Conservation (phyloP, 92 coral and sea anemone genomes). For the Paramuricea clavata region DNA sequence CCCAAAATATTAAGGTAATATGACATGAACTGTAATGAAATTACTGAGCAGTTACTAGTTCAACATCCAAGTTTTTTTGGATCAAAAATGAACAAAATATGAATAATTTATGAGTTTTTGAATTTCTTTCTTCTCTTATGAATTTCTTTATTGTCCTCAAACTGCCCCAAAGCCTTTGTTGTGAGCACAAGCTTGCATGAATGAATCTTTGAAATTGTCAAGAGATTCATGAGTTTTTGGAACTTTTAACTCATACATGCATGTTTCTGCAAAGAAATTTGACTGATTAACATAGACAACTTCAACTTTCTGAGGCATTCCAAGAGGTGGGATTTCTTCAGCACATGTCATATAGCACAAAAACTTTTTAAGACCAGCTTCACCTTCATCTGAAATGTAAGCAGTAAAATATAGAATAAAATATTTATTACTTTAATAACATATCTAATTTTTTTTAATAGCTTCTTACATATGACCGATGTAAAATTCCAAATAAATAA, state of each 20-base stretch:
- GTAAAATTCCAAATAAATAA: no score
- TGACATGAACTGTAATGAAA: not conserved
- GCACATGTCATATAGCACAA: conserved; percentile 16
- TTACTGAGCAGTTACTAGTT: not conserved
- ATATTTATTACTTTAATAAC: not conserved
- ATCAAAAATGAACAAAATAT: not conserved
- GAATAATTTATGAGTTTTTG: not conserved
- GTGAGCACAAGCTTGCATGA: conserved; percentile 1
- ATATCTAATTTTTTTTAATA: no score
- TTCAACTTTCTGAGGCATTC: conserved; percentile 22
- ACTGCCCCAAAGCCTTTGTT: conserved; percentile 6
- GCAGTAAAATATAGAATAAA: not conserved
- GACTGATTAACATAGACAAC: not conserved
- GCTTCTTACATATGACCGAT: no score
- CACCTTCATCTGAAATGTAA: conserved; percentile 32
- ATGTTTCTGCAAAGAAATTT: conserved; percentile 8
- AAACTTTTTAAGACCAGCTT: not conserved
- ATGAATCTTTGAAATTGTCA: not conserved
- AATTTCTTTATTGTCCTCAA: not conserved
- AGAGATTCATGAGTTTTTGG: not conserved
- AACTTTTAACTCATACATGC: conserved; percentile 2
- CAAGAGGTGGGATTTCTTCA: conserved; percentile 33
- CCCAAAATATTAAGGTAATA: no score
- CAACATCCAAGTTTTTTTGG: no score
- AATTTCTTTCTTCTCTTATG: no score